phyloP scores from a whole-genome alignment of 2,113 vertebrate genomes.

The Calonectris borealis region DNA sequence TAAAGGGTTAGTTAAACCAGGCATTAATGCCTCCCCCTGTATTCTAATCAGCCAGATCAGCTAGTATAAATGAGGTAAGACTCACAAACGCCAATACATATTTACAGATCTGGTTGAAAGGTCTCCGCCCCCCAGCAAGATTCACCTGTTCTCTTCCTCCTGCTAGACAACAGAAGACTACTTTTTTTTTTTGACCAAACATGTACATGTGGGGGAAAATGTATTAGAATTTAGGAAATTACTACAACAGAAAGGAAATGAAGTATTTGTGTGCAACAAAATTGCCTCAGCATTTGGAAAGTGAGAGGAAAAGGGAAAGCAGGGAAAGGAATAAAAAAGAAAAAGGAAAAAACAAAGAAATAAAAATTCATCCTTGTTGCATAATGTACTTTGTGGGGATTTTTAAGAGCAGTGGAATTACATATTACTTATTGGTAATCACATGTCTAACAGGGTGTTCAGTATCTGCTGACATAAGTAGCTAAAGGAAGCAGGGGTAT shows the following conservation, averaged over 20 bases:
- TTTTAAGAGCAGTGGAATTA: conserved; percentile 26
- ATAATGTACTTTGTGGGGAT: neutral
- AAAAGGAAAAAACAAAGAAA: neutral
- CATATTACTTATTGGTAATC: conserved; percentile 29
- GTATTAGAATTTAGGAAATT: neutral
- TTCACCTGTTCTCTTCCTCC: neutral
- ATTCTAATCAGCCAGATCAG: neutral
- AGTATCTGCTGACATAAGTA: neutral
- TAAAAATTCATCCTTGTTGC: neutral
- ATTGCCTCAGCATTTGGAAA: neutral
- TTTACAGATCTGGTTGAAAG: neutral
- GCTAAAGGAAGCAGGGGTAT: neutral
- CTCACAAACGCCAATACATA: neutral
- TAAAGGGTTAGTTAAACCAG: neutral
- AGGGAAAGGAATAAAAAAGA: neutral
- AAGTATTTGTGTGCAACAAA: neutral
- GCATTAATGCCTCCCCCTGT: neutral
- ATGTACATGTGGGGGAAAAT: neutral
- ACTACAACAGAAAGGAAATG: neutral
- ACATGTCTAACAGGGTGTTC: conserved; percentile 21
- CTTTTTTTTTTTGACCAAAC: neutral
- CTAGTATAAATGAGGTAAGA: neutral
- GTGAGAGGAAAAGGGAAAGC: neutral
- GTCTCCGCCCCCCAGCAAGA: neutral
- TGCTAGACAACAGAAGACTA: neutral